Base-by-base conservation (phyloP, 2,113 vertebrate genomes). In the Labrus mixtus region DNA sequence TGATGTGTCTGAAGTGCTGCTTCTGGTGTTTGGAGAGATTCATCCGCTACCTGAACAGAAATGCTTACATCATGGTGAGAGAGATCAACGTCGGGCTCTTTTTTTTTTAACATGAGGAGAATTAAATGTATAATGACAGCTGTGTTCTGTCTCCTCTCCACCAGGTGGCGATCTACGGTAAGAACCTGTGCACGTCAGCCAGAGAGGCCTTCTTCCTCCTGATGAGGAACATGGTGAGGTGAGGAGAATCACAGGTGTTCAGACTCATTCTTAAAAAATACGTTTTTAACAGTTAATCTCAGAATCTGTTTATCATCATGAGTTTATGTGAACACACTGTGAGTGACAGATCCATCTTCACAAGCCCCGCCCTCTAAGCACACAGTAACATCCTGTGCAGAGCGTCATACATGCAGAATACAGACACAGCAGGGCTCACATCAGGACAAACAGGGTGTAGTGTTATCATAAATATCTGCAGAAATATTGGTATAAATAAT, bases 1-100 rank as follows among this genome's bases (percentile, higher is more conserved):
- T 96, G 33, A 95, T 94, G 89, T 98, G 97, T 86, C 91, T 98
- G 59, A 95, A 91, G 81, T 97, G 96, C 91, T 98, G 97, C 87
- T 98, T 98, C 90, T 98, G 97, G 97, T 97, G 96, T 91, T 92
- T 98, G 91, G 97, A 98, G 81, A 96, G 92, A 81, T 91, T 96
- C 81, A 87, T 98, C 46, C 97, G 95, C 81, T 97, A 97, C 92
- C 94, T 98, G 91, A 98, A 97, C 95, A 94, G 92, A 88, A 97
- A 98, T 67, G 96, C 97, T 25, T 98, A 97, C 68, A 96, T 98
- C 79, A 98, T 98, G 97, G 97, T 98, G 91, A 91, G 96, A n/a
- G 13, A 20, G 7, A 48, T 17, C 10, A n/a, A 15, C 25, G 17
- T 43, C 6, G 15, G 8, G 2, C 10, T 33, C 23, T 25, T 25